Percentiles rank a stretch among this genome's conserved stretches.
These are phyloP conservation scores for Stigmatopora argus DNA, from an alignment of 2,113 vertebrate genomes.

Conservation along the genomic window DNA sequence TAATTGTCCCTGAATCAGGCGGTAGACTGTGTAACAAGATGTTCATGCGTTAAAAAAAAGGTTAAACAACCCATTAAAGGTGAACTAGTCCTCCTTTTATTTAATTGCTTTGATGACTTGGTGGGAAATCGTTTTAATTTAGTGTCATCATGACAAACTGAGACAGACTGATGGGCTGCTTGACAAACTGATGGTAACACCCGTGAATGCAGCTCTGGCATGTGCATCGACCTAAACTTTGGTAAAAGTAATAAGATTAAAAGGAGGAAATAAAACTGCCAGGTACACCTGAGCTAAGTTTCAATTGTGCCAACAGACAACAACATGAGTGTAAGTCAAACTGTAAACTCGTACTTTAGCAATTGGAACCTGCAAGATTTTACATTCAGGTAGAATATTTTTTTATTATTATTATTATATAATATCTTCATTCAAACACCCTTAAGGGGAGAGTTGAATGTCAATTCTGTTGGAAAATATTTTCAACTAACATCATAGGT, in stretches of 20 bases:
- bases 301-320: background rate
- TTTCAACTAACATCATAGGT: background rate
- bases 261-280: background rate
- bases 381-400: background rate
- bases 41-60: too few species aligned
- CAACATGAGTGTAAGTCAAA: background rate
- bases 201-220: background rate
- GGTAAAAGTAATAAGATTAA: background rate
- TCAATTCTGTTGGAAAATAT: background rate
- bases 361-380: background rate
- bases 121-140: background rate
- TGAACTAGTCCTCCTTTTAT: background rate
- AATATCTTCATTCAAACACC: background rate
- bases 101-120: background rate
- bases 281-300: background rate
- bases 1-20: too few species aligned
- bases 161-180: too few species aligned
- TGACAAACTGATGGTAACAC: background rate
- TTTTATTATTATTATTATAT: background rate
- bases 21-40: too few species aligned
- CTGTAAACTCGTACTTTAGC: background rate
- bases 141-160: too few species aligned
- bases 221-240: background rate
- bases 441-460: background rate
- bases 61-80: background rate